Percentiles rank a stretch among this genome's conserved stretches.
Conservation (phyloP, 2,113 vertebrate genomes). For the Acanthisitta chloris region DNA sequence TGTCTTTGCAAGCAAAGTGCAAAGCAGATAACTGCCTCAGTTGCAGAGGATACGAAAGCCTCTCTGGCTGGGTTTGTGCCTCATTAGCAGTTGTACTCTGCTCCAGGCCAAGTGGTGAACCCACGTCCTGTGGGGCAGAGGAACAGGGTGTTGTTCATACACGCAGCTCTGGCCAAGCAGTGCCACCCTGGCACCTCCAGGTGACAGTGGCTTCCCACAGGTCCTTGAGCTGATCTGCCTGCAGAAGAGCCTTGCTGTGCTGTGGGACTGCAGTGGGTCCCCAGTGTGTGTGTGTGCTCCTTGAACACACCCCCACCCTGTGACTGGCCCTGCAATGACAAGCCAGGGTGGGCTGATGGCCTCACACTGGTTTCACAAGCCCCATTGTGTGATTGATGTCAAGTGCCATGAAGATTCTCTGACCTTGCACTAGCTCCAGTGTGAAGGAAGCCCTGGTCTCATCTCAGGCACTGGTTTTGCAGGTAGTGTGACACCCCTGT, state of each 20-base stretch:
- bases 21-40: background rate
- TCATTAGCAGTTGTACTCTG: background rate
- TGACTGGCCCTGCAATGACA: background rate
- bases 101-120: background rate
- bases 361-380: background rate
- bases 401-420: background rate
- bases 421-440: background rate
- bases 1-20: background rate
- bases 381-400: background rate
- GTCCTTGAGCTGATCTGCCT: fast-evolving
- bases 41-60: background rate
- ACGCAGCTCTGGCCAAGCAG: fast-evolving
- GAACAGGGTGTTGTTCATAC: background rate
- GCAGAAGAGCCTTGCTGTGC: background rate
- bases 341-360: background rate
- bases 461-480: fast-evolving
- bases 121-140: fast-evolving
- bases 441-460: background rate
- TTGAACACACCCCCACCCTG: fast-evolving
- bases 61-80: background rate
- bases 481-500: background rate
- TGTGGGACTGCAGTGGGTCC: background rate
- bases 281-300: background rate
- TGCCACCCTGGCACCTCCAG: background rate
- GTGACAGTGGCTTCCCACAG: background rate